These are phyloP conservation scores for Lithophane semibrunnea DNA, from an alignment of 2,888 invertebrate species.

Conservation along the genomic window DNA sequence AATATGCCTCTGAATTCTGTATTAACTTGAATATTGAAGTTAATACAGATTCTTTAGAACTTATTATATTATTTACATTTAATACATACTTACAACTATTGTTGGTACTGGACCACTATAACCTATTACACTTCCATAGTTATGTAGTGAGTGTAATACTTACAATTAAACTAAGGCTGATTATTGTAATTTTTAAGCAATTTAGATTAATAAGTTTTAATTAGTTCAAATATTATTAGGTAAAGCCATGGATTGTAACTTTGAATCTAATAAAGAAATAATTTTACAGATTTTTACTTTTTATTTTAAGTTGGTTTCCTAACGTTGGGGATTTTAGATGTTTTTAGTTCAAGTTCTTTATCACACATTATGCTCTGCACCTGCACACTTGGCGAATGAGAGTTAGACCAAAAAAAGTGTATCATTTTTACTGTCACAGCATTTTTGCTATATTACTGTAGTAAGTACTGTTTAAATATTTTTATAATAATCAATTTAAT, in stretches of 20 bases:
- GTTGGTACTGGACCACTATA: background rate
- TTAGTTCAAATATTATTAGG: constrained; percentile 32
- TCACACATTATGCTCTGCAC: background rate
- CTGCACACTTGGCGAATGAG: background rate
- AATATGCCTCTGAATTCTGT: too few relatives aligned
- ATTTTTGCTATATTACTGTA: too few relatives aligned
- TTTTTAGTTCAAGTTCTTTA: background rate
- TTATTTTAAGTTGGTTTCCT: background rate
- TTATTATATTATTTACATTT: background rate
- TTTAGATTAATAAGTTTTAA: constrained; percentile 15
- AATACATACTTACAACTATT: background rate
- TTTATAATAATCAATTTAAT: too few relatives aligned
- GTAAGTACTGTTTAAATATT: too few relatives aligned
- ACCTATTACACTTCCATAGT: constrained; percentile 10
- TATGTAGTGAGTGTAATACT: constrained; percentile 12
- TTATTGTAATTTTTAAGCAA: constrained; percentile 23
- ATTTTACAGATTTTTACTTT: background rate
- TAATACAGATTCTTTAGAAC: background rate
- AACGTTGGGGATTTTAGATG: background rate
- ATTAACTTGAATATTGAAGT: background rate
- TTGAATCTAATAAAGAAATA: constrained; percentile 34
- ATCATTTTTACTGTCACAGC: background rate
- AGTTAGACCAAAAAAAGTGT: background rate
- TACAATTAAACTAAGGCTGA: constrained; percentile 51
- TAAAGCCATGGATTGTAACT: constrained; percentile 12